Evolutionary conservation across 2,113 vertebrate species (phyloP), one percentile per base, ranked within the genome.

Genomic region (Phyllostomus discolor): DNA sequence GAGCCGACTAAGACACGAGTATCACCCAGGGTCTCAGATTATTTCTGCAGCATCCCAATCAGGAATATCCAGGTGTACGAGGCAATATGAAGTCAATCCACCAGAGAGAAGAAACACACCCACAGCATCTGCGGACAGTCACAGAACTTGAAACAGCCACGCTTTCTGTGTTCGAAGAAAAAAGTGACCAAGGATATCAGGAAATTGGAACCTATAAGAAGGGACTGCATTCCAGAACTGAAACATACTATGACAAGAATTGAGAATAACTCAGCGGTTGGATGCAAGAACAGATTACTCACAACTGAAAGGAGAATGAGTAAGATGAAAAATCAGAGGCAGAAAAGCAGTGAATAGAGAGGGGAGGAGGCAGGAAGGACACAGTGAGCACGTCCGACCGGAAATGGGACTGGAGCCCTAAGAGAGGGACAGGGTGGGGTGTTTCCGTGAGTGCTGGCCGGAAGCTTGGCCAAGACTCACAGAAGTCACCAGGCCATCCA

Each of bases 221-320:
- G 38, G 54, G 17, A 81, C 43, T 46, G 64, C n/a, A 90, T 92
- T 92, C 43, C 62, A 88, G 67, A 87, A 87, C 48, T 78, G 33
- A 72, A 79, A 91, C 64, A 64, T 79, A 59, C 57, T 28, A 10
- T 52, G 35, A 52, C 26, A 89, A 84, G 67, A 67, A 62, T 46
- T 59, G 48, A 84, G 78, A 91, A 64, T 26, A 90, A 93, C 84
- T 75, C 43, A 8, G 6, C 72, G 33, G 10, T 3, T 50, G 5
- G 24, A n/a, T 79, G 84, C 79, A 96, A 91, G n/a, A 91, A 82
- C n/a, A 75, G 59, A 43, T 83, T 50, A 66, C 81, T 90, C 26
- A 89, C 43, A 50, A 78, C 50, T 94, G 26, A 43, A 28, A 83
- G 73, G 43, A 41, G 43, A 72, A 73, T n/a, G 3, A 59, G 2